These are phyloP conservation scores for Trichechus manatus DNA, from an alignment of 2,113 vertebrate genomes.

Conservation along the genomic window DNA sequence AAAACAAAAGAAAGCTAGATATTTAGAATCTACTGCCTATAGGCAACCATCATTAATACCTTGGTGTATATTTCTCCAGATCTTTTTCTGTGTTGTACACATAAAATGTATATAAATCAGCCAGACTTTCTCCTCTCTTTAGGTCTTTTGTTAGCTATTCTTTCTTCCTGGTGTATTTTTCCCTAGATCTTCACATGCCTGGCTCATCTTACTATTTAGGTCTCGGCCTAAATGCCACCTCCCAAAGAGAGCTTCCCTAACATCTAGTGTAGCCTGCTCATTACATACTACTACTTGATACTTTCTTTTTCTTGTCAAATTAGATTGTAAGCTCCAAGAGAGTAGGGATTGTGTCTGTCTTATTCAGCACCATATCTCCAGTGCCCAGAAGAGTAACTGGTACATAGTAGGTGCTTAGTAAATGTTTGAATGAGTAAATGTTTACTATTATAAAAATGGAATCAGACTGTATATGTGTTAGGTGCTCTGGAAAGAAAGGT, in stretches of 20 bases:
- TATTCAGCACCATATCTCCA: not conserved
- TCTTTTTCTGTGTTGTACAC: not conserved
- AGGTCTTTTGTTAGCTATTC: not conserved
- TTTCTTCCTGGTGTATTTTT: constrained; percentile 44
- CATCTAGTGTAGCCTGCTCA: not conserved
- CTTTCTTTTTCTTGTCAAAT: constrained; percentile 42
- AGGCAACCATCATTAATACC: not conserved
- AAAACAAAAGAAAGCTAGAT: constrained; percentile 8
- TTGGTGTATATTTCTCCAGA: constrained; percentile 32
- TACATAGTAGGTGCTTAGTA: constrained; percentile 25
- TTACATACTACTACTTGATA: not conserved
- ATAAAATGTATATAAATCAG: not conserved
- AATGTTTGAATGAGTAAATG: constrained; percentile 23
- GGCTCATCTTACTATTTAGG: constrained; percentile 39
- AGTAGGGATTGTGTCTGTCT: constrained; percentile 15
- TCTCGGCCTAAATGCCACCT: constrained; percentile 51
- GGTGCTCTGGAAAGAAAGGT: constrained; percentile 52
- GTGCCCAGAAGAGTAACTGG: not conserved
- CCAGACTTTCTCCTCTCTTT: not conserved
- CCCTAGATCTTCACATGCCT: not conserved
- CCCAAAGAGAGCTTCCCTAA: not conserved
- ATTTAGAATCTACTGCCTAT: constrained; percentile 57
- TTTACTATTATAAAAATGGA: constrained; percentile 34
- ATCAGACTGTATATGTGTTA: not conserved
- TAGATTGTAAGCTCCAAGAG: not conserved